Evolutionary conservation across 2,888 invertebrate genomes (phyloP), one percentile per base, ranked within the genome.

Genomic region (Shargacucullia verbasci): DNA sequence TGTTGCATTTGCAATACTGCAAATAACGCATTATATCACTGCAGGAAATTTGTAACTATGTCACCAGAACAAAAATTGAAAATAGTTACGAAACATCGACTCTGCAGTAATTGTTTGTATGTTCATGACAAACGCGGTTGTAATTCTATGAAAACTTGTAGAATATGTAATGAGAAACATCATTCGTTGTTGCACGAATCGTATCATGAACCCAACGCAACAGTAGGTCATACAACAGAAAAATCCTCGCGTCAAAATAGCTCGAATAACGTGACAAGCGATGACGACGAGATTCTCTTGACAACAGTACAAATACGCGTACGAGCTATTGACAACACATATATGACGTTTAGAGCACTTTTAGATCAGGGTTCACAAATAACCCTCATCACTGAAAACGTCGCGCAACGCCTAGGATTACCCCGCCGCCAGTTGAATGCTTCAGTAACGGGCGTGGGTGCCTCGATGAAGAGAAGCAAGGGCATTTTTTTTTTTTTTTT

Each of bases 321-420:
- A 41, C 40, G 40, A 41, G 25, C 40, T 12, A 27, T 27, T 27
- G 40, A 44, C 12, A 10, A 33, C 27, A 44, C 29, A 14, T 33
- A 33, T 4, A 15, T 44, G 29, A 29, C n/a, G 31, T 27, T 43
- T 29, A 20, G 43, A n/a, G n/a, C n/a, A n/a, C n/a, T n/a, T n/a
- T n/a, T n/a, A n/a, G n/a, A n/a, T n/a, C n/a, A n/a, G n/a, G n/a
- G n/a, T n/a, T n/a, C n/a, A n/a, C n/a, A n/a, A n/a, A n/a, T n/a
- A n/a, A n/a, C n/a, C n/a, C n/a, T 47, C 7, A 47, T 47, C 14
- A 27, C 37, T 12, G 45, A 47, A 47, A 11, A 20, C 12, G 46
- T 10, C 7, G 37, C 37, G 2, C 46, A 47, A 11, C 45, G 34
- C 13, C 20, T 45, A n/a, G 34, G 45, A n/a, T n/a, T 45, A 11